Conservation (phyloP, 2,797 vertebrate genomes). For the Nannoperca australis region DNA sequence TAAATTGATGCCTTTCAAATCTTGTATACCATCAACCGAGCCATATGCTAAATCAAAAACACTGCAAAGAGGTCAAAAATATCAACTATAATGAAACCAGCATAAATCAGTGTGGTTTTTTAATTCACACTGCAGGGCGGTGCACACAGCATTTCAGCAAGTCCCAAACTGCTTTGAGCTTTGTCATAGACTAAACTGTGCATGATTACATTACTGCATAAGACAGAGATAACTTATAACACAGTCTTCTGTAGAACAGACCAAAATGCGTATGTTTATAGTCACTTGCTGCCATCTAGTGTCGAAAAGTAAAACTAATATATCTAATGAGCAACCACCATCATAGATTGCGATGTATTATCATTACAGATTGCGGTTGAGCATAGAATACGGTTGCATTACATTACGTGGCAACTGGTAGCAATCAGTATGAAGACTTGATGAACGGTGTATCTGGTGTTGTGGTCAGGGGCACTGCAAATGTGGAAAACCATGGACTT, state of each 20-base stretch:
- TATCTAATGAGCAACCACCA: background rate
- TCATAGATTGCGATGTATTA: too few relatives aligned
- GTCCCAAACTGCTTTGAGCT: slow-evolving; percentile 4
- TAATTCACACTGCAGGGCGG: background rate
- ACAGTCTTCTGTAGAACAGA: background rate
- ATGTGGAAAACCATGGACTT: background rate
- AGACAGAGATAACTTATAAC: slow-evolving; percentile 16
- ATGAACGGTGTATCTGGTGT: background rate
- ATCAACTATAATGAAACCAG: slow-evolving; percentile 9
- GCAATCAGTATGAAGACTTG: background rate
- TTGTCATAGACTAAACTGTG: background rate
- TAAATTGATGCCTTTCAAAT: slow-evolving; percentile 23
- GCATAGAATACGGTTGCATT: background rate
- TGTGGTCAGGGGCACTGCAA: background rate
- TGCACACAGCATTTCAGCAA: slow-evolving; percentile 6
- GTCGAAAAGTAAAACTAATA: slow-evolving; percentile 18
- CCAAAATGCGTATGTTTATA: background rate
- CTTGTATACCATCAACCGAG: slow-evolving; percentile 17
- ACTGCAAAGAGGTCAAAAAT: slow-evolving; percentile 9
- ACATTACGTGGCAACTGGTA: background rate
- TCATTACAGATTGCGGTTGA: background rate
- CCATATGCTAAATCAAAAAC: slow-evolving; percentile 14
- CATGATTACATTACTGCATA: slow-evolving; percentile 22
- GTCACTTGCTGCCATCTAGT: slow-evolving; percentile 76
- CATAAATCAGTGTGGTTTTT: background rate